Conservation (phyloP, 2,888 invertebrate genomes). For the Limenitis camilla region DNA sequence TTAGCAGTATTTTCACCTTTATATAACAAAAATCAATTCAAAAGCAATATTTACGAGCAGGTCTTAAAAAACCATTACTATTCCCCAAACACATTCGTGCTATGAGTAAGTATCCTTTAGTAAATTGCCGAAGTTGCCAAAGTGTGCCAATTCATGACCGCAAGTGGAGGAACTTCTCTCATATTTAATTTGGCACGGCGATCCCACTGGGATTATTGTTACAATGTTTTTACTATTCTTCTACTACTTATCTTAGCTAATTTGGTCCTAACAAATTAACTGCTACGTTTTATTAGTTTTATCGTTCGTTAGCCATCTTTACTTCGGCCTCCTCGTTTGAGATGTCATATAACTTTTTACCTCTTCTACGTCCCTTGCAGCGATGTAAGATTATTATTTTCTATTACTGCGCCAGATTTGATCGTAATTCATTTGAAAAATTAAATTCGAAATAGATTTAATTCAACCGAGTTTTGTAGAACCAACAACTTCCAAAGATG, state of each 20-base stretch:
- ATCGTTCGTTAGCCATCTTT: neutral
- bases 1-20: too few species aligned
- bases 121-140: conserved; percentile 30
- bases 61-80: conserved; percentile 23
- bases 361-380: too few species aligned
- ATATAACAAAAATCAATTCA: neutral
- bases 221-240: conserved; percentile 16
- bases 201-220: conserved; percentile 20
- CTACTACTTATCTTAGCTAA: conserved; percentile 10
- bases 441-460: too few species aligned
- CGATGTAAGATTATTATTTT: too few species aligned
- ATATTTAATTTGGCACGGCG: conserved; percentile 38
- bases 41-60: conserved; percentile 1
- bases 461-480: too few species aligned
- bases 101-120: conserved; percentile 26
- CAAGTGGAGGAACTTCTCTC: conserved; percentile 30
- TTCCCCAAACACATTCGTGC: conserved; percentile 23
- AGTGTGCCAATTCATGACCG: conserved; percentile 31
- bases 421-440: too few species aligned
- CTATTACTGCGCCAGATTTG: too few species aligned
- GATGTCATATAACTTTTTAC: neutral
- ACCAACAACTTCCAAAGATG: too few species aligned
- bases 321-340: neutral
- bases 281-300: neutral
- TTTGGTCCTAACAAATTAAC: conserved; percentile 3